These are phyloP conservation scores for Corythoichthys haematopterus DNA, from an alignment of 2,113 vertebrate species.

Conservation along the genomic window DNA sequence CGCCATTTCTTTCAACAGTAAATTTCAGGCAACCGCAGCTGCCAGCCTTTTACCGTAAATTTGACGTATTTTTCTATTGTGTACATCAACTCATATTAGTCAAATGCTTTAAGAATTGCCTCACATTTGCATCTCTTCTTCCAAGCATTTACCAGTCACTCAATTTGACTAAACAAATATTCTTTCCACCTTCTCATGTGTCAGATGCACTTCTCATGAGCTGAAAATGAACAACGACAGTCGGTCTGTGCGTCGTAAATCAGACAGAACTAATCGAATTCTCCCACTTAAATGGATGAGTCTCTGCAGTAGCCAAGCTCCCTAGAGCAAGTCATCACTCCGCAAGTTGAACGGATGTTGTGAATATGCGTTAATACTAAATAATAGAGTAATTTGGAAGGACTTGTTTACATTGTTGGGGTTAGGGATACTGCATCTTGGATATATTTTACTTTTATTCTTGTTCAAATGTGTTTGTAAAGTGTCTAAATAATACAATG, in stretches of 20 bases:
- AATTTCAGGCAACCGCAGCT: no score
- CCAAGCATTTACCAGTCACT: not conserved
- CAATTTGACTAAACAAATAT: not conserved
- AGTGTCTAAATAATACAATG: no score
- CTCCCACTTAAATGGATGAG: constrained; percentile 7
- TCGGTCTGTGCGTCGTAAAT: not conserved
- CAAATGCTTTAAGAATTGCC: not conserved
- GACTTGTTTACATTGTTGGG: not conserved
- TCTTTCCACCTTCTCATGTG: constrained; percentile 1
- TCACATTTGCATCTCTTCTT: not conserved
- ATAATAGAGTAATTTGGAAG: not conserved
- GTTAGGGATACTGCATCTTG: no score
- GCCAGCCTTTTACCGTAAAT: no score
- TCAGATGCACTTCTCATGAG: not conserved
- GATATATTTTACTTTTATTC: no score
- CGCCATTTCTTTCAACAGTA: no score
- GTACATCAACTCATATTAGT: no score
- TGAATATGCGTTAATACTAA: not conserved
- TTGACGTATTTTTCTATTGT: no score
- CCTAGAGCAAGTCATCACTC: not conserved
- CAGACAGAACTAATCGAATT: not conserved
- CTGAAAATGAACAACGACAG: not conserved
- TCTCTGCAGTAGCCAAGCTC: not conserved
- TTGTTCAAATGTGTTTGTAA: no score
- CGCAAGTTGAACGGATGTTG: not conserved